A percentile compares a stretch with the other conserved stretches of the same genome.
Evolutionary conservation across 2,797 vertebrate species (phyloP).

Genomic region (Odontamblyopus rebecca): DNA sequence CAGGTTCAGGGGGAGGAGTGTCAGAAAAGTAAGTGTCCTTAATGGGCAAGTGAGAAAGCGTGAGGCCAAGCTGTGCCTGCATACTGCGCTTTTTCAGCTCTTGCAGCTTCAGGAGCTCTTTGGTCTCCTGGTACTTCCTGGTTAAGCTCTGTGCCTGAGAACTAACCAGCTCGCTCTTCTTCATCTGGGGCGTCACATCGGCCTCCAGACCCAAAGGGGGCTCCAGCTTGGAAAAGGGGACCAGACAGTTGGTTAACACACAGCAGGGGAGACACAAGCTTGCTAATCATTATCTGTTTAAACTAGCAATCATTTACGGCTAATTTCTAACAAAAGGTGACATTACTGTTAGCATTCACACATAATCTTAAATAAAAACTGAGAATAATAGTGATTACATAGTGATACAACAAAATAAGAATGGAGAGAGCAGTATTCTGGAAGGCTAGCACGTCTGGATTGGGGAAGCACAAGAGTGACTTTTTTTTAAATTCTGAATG

Average conservation of each 20-base stretch:
- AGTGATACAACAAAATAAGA: conserved; percentile 14
- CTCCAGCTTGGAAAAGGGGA: conserved; percentile 89
- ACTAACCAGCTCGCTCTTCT: conserved; percentile 85
- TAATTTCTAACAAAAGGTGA: conserved; percentile 30
- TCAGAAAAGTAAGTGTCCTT: conserved; percentile 77
- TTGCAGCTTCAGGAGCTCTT: conserved; percentile 85
- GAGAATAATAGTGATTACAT: conserved; percentile 53
- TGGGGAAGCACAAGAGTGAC: background rate
- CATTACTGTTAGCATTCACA: conserved; percentile 47
- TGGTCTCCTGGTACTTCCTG: conserved; percentile 88
- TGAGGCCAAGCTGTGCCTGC: conserved; percentile 86
- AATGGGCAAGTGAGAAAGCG: conserved; percentile 73
- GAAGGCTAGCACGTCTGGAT: background rate
- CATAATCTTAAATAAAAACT: conserved; percentile 34
- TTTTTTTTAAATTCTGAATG: background rate
- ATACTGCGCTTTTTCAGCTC: conserved; percentile 86
- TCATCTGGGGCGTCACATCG: conserved; percentile 81
- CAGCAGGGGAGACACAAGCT: conserved; percentile 79
- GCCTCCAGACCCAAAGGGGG: conserved; percentile 84
- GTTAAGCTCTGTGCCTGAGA: conserved; percentile 86
- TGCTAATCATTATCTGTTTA: conserved; percentile 59
- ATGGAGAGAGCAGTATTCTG: conserved; percentile 3
- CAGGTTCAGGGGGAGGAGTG: conserved; percentile 57
- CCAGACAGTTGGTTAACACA: conserved; percentile 88
- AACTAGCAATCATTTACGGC: conserved; percentile 50